Base-by-base conservation (phyloP, 2,888 invertebrate genomes). In the Zygogramma bicolorata region DNA sequence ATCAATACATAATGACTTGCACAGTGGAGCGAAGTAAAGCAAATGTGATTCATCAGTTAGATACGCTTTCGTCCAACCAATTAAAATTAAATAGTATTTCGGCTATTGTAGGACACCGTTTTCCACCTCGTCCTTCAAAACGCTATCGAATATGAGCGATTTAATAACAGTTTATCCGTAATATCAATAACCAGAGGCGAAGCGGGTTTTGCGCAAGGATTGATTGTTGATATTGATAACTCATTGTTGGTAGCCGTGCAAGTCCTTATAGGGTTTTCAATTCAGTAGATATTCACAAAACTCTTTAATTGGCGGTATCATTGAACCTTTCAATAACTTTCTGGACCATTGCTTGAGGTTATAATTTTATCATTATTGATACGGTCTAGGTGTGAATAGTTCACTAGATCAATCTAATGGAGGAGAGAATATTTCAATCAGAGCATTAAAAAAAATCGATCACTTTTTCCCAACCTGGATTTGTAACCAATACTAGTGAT, bases 141-240 rank as follows among this genome's bases (percentile, higher is more conserved):
- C 53, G n/a, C 25, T 25, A 53, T n/a, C 27, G 27, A n/a, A 6
- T 53, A 13, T n/a, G 13, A 27, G 7, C 53, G 25, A 53, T 53
- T 53, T 22, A 53, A n/a, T 53, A 53, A 53, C 27, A 53, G 53
- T 5, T 53, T 53, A 53, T 53, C 53, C n/a, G 27, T 4, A 53
- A 53, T 53, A 63, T 63, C 46, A 62, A 42, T 42, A 62, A 62
- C 62, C 22, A 27, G 27, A 27, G 42, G 42, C 53, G 6, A 10
- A n/a, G n/a, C 25, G 25, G 42, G 22, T 62, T 62, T 71, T 62
- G n/a, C 62, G 57, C 57, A 67, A 68, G 13, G 22, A 60, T 27
- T 38, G 68, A 71, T 71, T 65, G 46, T 62, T 57, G n/a, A 40
- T 40, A 46, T 38, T 71, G 68, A 71, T 71, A 71, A 40, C 46